A percentile compares a stretch with the other conserved stretches of the same genome.
phyloP scores from a whole-genome alignment of 2,797 vertebrate species.

The Margarornis squamiger region DNA sequence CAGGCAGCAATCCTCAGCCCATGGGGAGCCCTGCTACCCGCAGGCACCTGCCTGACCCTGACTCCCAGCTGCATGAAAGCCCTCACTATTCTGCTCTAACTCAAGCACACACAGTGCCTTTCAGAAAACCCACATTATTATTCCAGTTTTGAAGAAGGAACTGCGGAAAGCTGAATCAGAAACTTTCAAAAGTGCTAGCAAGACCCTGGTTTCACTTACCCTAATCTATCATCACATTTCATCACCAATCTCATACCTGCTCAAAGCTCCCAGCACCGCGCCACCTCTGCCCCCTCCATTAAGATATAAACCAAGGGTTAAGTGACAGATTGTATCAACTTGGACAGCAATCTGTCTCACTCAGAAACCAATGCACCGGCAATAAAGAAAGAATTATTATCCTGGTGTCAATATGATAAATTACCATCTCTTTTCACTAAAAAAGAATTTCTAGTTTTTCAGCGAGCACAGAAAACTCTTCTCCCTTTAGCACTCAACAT shows the following conservation, averaged over 20 bases:
- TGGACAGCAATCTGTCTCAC: conserved; percentile 49
- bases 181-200: conserved; percentile 30
- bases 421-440: not conserved
- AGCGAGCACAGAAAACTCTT: not conserved
- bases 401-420: conserved; percentile 59
- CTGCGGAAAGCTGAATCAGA: conserved; percentile 56
- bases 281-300: conserved; percentile 39
- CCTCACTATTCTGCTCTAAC: not conserved
- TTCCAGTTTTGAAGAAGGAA: conserved; percentile 42
- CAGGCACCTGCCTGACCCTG: not conserved
- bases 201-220: conserved; percentile 40
- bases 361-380: not conserved
- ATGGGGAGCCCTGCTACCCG: not conserved
- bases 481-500: not conserved
- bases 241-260: conserved; percentile 32
- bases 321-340: conserved; percentile 56
- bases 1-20: not conserved
- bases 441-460: not conserved
- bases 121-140: conserved; percentile 34
- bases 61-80: not conserved
- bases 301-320: conserved; percentile 54
- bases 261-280: not conserved
- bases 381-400: conserved; percentile 59
- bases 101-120: conserved; percentile 10
- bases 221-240: conserved; percentile 63